These are phyloP conservation scores for Melanotaenia nigrans DNA, from an alignment of 2,797 vertebrate species.

Conservation along the genomic window DNA sequence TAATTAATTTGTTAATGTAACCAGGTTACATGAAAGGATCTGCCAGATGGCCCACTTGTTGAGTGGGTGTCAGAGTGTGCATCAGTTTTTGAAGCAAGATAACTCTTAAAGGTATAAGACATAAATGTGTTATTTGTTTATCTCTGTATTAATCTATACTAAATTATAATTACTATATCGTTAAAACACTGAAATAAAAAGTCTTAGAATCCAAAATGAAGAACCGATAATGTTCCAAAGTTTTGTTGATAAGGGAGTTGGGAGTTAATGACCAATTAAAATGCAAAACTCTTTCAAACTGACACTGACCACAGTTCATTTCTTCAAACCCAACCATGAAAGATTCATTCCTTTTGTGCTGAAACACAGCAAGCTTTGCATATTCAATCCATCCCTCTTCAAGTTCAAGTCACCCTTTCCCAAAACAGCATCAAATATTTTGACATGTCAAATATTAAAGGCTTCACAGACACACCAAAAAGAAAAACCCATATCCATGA, in stretches of 20 bases:
- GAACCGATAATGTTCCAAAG: slow-evolving; percentile 21
- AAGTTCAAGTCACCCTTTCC: slow-evolving; percentile 24
- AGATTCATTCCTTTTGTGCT: slow-evolving; percentile 64
- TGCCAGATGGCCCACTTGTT: slow-evolving; percentile 47
- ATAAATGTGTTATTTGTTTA: background rate
- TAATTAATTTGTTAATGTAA: slow-evolving; percentile 52
- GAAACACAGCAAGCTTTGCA: slow-evolving; percentile 51
- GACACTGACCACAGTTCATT: slow-evolving; percentile 16
- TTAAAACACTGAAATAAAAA: slow-evolving; percentile 49
- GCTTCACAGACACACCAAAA: slow-evolving; percentile 29
- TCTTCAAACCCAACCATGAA: slow-evolving; percentile 66
- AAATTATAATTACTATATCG: slow-evolving; percentile 16
- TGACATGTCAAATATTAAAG: slow-evolving; percentile 44
- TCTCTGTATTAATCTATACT: slow-evolving; percentile 19
- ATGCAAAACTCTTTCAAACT: slow-evolving; percentile 32
- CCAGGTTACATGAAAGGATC: slow-evolving; percentile 43
- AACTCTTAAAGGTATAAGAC: slow-evolving; percentile 7
- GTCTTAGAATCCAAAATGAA: slow-evolving; percentile 38
- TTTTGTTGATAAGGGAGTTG: slow-evolving; percentile 30
- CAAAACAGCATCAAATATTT: slow-evolving; percentile 44
- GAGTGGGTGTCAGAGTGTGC: slow-evolving; percentile 27
- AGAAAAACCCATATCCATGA: slow-evolving; percentile 34
- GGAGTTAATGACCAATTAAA: slow-evolving; percentile 19
- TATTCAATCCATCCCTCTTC: slow-evolving; percentile 36
- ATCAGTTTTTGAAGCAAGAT: slow-evolving; percentile 12